Conservation (phyloP, 2,113 vertebrate species). For the Probosciger aterrimus region DNA sequence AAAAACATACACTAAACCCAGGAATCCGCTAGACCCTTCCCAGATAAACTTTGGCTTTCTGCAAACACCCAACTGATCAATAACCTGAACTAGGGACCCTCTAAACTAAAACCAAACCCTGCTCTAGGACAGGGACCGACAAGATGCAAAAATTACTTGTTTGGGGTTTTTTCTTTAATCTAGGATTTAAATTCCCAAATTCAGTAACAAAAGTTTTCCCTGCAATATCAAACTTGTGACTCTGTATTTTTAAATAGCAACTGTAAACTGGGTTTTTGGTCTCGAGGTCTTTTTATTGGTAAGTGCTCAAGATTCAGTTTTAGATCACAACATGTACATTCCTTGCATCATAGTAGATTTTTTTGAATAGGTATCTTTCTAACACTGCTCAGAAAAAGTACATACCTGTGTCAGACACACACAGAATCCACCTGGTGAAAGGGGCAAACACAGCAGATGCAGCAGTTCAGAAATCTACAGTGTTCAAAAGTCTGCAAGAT, state of each 20-base stretch:
- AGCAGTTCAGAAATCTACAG: not conserved
- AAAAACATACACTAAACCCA: not conserved
- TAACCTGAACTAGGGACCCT: not conserved
- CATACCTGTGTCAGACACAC: not conserved
- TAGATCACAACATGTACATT: rapidly evolving
- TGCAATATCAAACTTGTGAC: not conserved
- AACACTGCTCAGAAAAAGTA: not conserved
- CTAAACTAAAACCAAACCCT: not conserved
- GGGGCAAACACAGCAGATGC: not conserved
- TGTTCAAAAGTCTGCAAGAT: not conserved
- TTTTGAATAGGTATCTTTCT: not conserved
- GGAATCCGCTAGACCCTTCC: not conserved
- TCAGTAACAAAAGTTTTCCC: not conserved
- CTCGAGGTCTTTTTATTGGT: not conserved
- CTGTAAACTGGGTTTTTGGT: not conserved
- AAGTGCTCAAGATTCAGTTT: not conserved
- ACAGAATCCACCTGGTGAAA: not conserved
- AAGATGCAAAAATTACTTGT: not conserved
- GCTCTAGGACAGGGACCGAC: not conserved
- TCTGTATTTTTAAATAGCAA: not conserved
- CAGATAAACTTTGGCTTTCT: not conserved
- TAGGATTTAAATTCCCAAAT: not conserved
- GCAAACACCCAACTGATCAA: not conserved
- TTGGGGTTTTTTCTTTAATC: not conserved
- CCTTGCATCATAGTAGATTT: rapidly evolving